phyloP scores from a whole-genome alignment of 2,888 invertebrate species.

The Hirtodrosophila confusa region DNA sequence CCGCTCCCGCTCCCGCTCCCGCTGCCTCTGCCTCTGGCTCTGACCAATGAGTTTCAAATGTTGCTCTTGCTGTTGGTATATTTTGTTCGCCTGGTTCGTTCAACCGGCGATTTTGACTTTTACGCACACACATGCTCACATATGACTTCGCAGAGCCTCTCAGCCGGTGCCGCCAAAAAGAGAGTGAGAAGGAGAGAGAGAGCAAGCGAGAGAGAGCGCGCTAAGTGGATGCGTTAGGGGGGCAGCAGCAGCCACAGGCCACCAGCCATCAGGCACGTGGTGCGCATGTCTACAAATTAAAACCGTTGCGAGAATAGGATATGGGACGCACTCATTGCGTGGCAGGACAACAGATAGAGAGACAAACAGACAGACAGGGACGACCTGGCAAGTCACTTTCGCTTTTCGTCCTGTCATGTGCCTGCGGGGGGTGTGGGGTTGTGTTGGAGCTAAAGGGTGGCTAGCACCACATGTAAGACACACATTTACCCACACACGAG shows the following conservation, averaged over 20 bases:
- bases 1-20: conserved; percentile 7
- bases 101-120: conserved; percentile 67
- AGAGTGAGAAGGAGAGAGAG: not conserved
- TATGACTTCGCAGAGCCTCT: conserved; percentile 18
- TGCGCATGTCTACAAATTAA: conserved; percentile 48
- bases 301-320: conserved; percentile 35
- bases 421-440: conserved; percentile 5
- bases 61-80: conserved; percentile 44
- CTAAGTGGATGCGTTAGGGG: conserved; percentile 9
- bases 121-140: conserved; percentile 46
- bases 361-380: conserved; percentile 22
- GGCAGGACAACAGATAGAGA: conserved; percentile 48
- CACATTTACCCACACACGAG: conserved; percentile 16
- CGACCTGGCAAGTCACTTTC: conserved; percentile 61
- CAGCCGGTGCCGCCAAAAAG: conserved; percentile 20
- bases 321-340: conserved; percentile 28
- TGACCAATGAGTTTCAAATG: conserved; percentile 69
- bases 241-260: not conserved
- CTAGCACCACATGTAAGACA: conserved; percentile 30
- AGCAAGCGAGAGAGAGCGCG: conserved; percentile 22
- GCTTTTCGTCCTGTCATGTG: conserved; percentile 51
- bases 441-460: conserved; percentile 27
- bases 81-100: conserved; percentile 71
- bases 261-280: conserved; percentile 1
- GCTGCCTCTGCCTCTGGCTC: conserved; percentile 13